Conservation (phyloP, 2,797 vertebrate genomes). For the Chrysolophus pictus region DNA sequence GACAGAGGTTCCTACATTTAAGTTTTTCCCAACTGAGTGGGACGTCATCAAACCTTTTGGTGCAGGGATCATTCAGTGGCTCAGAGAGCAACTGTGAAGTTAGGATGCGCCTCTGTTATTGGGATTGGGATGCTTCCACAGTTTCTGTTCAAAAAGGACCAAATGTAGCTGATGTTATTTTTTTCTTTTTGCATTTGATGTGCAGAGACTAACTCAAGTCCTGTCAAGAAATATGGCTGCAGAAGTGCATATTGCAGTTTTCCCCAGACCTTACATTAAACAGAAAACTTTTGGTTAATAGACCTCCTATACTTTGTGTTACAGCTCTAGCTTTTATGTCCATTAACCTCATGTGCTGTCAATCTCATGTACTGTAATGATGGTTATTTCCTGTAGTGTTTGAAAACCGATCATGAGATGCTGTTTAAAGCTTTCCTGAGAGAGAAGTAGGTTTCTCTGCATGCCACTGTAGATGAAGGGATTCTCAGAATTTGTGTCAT, state of each 20-base stretch:
- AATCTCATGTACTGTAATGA: background rate
- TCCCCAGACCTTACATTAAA: background rate
- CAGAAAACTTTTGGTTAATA: constrained; percentile 1
- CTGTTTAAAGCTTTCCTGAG: constrained; percentile 11
- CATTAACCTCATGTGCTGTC: background rate
- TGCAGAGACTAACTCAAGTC: background rate
- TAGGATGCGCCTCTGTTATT: background rate
- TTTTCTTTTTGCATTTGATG: background rate
- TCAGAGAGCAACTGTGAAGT: background rate
- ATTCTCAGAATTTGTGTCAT: background rate
- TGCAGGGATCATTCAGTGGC: accelerated
- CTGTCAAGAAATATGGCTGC: background rate
- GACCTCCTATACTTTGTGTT: background rate
- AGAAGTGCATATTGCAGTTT: background rate
- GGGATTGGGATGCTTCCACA: background rate
- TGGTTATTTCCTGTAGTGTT: constrained; percentile 9
- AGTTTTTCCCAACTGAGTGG: background rate
- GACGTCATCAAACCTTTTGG: background rate
- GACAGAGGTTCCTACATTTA: background rate
- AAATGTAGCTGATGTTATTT: background rate
- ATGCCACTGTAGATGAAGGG: background rate
- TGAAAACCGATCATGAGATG: constrained; percentile 29
- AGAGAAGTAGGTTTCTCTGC: background rate
- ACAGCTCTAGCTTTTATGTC: background rate
- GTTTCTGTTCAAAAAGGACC: background rate